phyloP scores from a whole-genome alignment of 2,888 invertebrate genomes.

The Drosophila borborema region DNA sequence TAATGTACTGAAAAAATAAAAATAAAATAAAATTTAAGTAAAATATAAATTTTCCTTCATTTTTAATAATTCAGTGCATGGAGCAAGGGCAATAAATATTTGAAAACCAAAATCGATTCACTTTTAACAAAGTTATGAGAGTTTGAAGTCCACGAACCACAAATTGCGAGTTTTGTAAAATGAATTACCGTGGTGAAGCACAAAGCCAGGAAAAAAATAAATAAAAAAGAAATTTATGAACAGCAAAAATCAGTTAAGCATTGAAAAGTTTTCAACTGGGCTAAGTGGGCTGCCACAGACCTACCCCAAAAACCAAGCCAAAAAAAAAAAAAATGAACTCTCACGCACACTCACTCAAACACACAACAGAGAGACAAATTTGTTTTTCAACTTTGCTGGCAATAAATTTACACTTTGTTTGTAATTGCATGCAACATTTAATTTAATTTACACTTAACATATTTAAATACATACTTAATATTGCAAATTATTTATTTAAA shows the following conservation, averaged over 20 bases:
- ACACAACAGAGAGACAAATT: conserved; percentile 2
- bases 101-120: background rate
- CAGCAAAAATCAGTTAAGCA: conserved; percentile 7
- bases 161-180: background rate
- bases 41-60: background rate
- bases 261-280: conserved; percentile 4
- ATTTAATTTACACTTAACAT: conserved; percentile 63
- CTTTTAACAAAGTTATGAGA: conserved; percentile 11
- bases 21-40: background rate
- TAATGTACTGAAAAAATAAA: background rate
- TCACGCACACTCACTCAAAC: conserved; percentile 13
- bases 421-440: conserved; percentile 53
- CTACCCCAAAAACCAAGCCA: conserved; percentile 25
- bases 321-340: background rate
- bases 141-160: background rate
- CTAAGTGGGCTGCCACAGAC: conserved; percentile 10
- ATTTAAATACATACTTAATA: conserved; percentile 59
- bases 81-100: background rate
- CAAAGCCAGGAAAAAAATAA: background rate
- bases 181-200: background rate
- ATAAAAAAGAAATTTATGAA: background rate
- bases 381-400: conserved; percentile 33
- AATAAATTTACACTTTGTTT: conserved; percentile 42
- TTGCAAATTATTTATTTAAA: conserved; percentile 64
- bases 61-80: background rate